Base-by-base conservation (phyloP, 1,140 invertebrate species). In the Pectinophora gossypiella region DNA sequence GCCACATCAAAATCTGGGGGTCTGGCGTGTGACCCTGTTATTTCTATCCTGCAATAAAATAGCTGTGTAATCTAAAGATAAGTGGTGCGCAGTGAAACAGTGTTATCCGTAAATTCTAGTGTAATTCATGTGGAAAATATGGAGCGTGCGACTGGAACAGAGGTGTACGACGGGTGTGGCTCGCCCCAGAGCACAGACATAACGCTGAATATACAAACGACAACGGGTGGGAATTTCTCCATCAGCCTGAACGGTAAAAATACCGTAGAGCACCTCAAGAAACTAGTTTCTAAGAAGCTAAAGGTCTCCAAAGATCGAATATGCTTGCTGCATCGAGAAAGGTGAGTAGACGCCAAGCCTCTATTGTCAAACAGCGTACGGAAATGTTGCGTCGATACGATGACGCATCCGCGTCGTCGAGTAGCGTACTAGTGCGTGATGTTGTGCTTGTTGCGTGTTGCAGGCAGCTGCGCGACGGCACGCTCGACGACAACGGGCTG, bases 281-380 rank as follows among this genome's bases (percentile, higher is more conserved):
- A 96, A 87, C 90, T 95, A 43, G 94, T 98, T 66, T 96, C 96
- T n/a, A 96, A 96, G 87, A 94, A 93, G 79, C 89, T 97, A 54
- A 96, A 96, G 91, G 94, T 98, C 73, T 92, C 94, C 59, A 96
- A 96, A 88, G 95, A 97, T 89, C 92, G 95, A 74, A 97, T 98
- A 86, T 96, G 95, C 83, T 89, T 98, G 68, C 90, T 98, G 51
- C 94, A 97, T 88, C 92, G 95, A 64, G 95, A 98, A 88, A 96
- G 95, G 96, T 97, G 87, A 91, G 91, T 89, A 53, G 79, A 85
- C 84, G 84, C 81, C 68, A 76, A 83, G 75, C 77, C 67, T 85
- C 76, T 83, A 86, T 85, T 86, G 81, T 86, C 83, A 86, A 86
- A 86, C 83, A 81, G 73, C 77, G 42, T 74, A 75, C 83, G 83